Evolutionary conservation across 2,797 vertebrate genomes (phyloP), one percentile per base, ranked within the genome.

Genomic region (Rhinoraja longicauda): DNA sequence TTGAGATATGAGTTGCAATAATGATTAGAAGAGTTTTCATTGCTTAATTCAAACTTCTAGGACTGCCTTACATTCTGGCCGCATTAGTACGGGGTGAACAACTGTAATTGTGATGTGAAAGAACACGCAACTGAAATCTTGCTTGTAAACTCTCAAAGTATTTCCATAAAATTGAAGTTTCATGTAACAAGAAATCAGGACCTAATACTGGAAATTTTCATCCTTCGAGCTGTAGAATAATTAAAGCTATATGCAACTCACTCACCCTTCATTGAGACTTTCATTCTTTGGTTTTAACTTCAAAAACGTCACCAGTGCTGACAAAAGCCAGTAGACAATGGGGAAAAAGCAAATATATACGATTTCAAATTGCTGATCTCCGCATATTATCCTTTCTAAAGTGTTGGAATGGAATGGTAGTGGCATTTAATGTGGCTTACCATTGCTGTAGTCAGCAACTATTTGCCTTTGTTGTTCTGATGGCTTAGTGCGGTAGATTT

Each of bases 391-490:
- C 64, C 88, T 45, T 91, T 32, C n/a, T 45, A 73, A 70, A 45
- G 19, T 72, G 36, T 59, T 73, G 21, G 32, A 73, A 91, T 39
- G 64, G 36, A 70, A 91, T 26, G 36, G 67, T 45, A 53, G 4
- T 91, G 24, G 36, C 17, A 72, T 45, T 91, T 91, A 72, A 91
- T 72, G 88, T 72, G 86, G 86, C n/a, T 90, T 90, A 90, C 90
- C 70, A 70, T 70, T n/a, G n/a, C 82, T 70, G 10, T 90, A 72
- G 67, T 67, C 64, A 72, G 39, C 88, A 90, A 70, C 32, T 32
- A 29, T 70, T 90, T 90, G 17, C 64, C 67, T 91, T 91, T 45
- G 36, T 15, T 90, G 24, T 90, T 59, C 86, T 70, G 79, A 72
- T 72, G 36, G 32, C 72, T 70, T 64, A 72, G 64, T 62, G 82